Conservation (phyloP, 2,113 vertebrate species). For the Festucalex cinctus region DNA sequence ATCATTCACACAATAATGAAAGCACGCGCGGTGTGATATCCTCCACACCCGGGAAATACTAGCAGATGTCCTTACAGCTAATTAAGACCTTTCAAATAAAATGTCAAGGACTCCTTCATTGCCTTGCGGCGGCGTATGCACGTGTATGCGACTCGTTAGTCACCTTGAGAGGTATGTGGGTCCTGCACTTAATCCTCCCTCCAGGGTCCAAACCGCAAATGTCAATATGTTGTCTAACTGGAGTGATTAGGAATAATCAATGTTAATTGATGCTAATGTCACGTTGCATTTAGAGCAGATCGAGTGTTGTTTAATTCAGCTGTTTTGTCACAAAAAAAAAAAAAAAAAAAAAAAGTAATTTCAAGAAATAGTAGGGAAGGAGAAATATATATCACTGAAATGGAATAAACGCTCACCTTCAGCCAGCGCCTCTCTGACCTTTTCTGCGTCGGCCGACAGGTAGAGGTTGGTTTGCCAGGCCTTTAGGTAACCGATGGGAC, state of each 20-base stretch:
- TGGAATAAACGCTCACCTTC: conserved; percentile 79
- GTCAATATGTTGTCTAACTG: background rate
- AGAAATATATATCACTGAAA: background rate
- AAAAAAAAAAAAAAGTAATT: too few relatives aligned
- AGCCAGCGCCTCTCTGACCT: conserved; percentile 90
- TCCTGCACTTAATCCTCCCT: background rate
- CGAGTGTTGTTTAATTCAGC: background rate
- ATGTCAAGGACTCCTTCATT: conserved; percentile 36
- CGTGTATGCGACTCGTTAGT: conserved; percentile 9
- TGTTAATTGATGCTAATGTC: background rate
- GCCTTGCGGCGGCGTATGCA: background rate
- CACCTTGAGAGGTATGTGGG: conserved; percentile 16
- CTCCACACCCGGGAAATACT: background rate
- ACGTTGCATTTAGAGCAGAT: background rate
- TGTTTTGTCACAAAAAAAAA: too few relatives aligned
- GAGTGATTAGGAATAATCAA: background rate
- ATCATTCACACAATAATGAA: too few relatives aligned
- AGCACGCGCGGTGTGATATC: too few relatives aligned
- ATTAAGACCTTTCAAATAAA: conserved; percentile 38
- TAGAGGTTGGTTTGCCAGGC: conserved; percentile 97
- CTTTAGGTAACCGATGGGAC: conserved; percentile 93
- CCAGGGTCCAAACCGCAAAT: background rate
- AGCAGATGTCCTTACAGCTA: conserved; percentile 11
- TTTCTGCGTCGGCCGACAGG: conserved; percentile 89
- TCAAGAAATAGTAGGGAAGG: background rate